Evolutionary conservation across 2,797 vertebrate genomes (phyloP).

Genomic region (Amniataba percoides): DNA sequence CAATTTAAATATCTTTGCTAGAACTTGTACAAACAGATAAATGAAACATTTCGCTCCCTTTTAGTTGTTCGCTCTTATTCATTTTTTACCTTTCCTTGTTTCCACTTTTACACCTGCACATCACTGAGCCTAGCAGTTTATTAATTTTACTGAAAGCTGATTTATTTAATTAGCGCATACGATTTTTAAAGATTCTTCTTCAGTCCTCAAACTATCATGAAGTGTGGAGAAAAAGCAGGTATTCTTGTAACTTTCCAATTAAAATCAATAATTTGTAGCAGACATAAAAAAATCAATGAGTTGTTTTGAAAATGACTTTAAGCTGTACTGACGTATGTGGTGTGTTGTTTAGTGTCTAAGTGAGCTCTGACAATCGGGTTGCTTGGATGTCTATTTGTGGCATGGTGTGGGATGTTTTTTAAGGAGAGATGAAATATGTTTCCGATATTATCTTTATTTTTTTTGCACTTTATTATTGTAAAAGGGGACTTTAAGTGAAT

Average conservation of each 20-base stretch:
- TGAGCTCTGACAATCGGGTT: neutral
- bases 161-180: no score
- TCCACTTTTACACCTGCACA: conserved; percentile 4
- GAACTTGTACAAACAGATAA: conserved; percentile 66
- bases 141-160: conserved; percentile 1
- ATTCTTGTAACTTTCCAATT: conserved; percentile 23
- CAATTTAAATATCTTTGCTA: conserved; percentile 72
- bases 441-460: neutral
- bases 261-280: conserved; percentile 57
- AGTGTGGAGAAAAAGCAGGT: conserved; percentile 10
- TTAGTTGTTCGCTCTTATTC: conserved; percentile 17
- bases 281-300: conserved; percentile 54
- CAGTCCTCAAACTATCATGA: conserved; percentile 13
- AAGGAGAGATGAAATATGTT: neutral
- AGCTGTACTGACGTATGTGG: neutral
- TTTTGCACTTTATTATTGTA: neutral
- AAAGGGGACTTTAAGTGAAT: neutral
- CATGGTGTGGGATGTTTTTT: neutral
- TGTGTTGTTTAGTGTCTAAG: neutral
- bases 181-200: neutral
- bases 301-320: conserved; percentile 44
- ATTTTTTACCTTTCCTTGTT: conserved; percentile 32
- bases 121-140: neutral
- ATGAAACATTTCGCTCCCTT: conserved; percentile 38
- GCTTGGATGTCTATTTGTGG: neutral